phyloP scores from a whole-genome alignment of 2,797 vertebrate genomes.

The Yasuhikotakia modesta region DNA sequence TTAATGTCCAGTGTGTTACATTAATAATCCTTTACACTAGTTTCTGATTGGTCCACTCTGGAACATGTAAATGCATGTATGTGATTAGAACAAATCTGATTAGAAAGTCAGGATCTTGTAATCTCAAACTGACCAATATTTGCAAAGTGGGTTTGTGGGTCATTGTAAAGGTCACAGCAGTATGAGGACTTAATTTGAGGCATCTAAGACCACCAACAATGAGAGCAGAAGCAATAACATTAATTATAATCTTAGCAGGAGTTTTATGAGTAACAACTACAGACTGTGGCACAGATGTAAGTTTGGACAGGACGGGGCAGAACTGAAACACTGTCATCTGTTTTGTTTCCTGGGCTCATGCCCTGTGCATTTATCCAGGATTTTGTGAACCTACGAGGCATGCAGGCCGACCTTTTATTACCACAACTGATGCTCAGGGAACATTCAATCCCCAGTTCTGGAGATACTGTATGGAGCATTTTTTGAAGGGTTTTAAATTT shows the following conservation, averaged over 20 bases:
- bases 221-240: slow-evolving; percentile 47
- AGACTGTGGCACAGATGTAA: neutral
- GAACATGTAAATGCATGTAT: slow-evolving; percentile 39
- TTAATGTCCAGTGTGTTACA: slow-evolving; percentile 26
- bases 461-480: slow-evolving; percentile 16
- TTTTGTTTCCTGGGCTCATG: neutral
- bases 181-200: slow-evolving; percentile 50
- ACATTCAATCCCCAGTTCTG: neutral
- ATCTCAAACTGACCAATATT: slow-evolving; percentile 32
- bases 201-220: slow-evolving; percentile 41
- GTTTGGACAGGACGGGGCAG: slow-evolving; percentile 34
- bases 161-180: slow-evolving; percentile 36
- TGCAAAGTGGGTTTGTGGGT: slow-evolving; percentile 19
- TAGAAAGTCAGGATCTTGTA: slow-evolving; percentile 31
- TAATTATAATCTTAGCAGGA: slow-evolving; percentile 52
- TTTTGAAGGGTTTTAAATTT: neutral
- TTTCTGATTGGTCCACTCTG: slow-evolving; percentile 20
- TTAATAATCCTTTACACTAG: slow-evolving; percentile 19
- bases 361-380: slow-evolving; percentile 1
- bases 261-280: slow-evolving; percentile 52
- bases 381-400: slow-evolving; percentile 8
- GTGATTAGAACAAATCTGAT: slow-evolving; percentile 23
- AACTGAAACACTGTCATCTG: slow-evolving; percentile 15
- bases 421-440: slow-evolving; percentile 18
- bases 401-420: slow-evolving; percentile 17